phyloP scores from a whole-genome alignment of 2,888 invertebrate species.

The Teleiodes luculella region DNA sequence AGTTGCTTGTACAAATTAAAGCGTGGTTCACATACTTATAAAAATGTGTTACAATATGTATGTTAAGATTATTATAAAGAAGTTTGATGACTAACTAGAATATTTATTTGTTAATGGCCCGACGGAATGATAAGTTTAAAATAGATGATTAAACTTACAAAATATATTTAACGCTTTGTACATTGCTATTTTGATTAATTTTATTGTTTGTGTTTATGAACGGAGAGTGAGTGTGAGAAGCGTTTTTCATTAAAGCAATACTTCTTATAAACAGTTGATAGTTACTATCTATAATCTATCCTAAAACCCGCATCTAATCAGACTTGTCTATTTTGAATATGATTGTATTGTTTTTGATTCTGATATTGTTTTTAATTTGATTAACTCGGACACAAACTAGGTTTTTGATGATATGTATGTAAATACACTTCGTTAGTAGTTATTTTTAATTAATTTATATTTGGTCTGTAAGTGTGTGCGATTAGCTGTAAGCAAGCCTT shows the following conservation, averaged over 20 bases:
- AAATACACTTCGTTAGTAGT: slow-evolving; percentile 48
- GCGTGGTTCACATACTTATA: slow-evolving; percentile 20
- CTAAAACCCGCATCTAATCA: too few relatives aligned
- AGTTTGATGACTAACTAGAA: slow-evolving; percentile 30
- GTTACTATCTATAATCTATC: background rate
- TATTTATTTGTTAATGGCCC: slow-evolving; percentile 42
- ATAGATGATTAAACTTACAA: slow-evolving; percentile 30
- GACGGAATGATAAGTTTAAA: slow-evolving; percentile 28
- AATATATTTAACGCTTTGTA: slow-evolving; percentile 43
- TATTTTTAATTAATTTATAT: slow-evolving; percentile 63
- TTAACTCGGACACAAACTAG: background rate
- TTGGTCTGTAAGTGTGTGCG: slow-evolving; percentile 42
- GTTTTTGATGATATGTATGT: slow-evolving; percentile 33
- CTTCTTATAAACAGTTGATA: too few relatives aligned
- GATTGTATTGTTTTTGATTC: background rate
- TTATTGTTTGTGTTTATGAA: slow-evolving; percentile 41
- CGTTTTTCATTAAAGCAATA: too few relatives aligned
- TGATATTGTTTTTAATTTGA: background rate
- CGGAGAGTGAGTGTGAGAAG: slow-evolving; percentile 26
- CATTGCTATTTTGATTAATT: slow-evolving; percentile 25
- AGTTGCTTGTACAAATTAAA: too few relatives aligned
- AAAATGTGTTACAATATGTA: slow-evolving; percentile 38
- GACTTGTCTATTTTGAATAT: background rate
- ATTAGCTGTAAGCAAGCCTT: slow-evolving; percentile 37
- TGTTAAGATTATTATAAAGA: slow-evolving; percentile 28